phyloP scores from a whole-genome alignment of 2,113 vertebrate species.

The Collichthys lucidus region DNA sequence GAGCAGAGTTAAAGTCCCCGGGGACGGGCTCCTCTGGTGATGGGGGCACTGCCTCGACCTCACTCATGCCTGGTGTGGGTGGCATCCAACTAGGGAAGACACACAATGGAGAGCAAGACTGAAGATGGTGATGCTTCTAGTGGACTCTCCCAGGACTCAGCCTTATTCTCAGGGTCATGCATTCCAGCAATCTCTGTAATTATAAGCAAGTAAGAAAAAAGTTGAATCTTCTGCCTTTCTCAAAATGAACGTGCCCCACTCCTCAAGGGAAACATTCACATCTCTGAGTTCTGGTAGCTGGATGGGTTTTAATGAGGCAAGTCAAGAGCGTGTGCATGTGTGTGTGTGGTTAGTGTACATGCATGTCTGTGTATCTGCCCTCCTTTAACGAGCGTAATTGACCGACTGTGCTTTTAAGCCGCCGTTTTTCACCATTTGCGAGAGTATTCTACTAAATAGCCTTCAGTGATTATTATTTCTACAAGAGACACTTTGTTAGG shows the following conservation, averaged over 20 bases:
- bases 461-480: conserved; percentile 84
- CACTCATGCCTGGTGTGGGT: conserved; percentile 83
- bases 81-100: conserved; percentile 78
- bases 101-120: conserved; percentile 76
- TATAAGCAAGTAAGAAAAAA: conserved; percentile 80
- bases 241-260: conserved; percentile 80
- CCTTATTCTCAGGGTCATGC: conserved; percentile 86
- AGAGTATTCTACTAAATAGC: conserved; percentile 78
- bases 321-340: conserved; percentile 69
- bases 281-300: conserved; percentile 83
- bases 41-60: conserved; percentile 81
- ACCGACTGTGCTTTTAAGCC: conserved; percentile 77
- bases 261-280: conserved; percentile 83
- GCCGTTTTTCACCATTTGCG: conserved; percentile 76
- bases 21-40: conserved; percentile 76
- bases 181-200: conserved; percentile 85
- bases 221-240: conserved; percentile 80
- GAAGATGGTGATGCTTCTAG: conserved; percentile 79
- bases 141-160: conserved; percentile 80
- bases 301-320: conserved; percentile 87
- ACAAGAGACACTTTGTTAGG: conserved; percentile 72
- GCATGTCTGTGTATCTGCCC: conserved; percentile 76
- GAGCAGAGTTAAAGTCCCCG: conserved; percentile 73
- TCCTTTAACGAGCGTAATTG: conserved; percentile 84
- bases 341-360: conserved; percentile 56